Conservation (phyloP, 37 sponge, comb jelly and placozoan species). For the Amphimedon queenslandica region DNA sequence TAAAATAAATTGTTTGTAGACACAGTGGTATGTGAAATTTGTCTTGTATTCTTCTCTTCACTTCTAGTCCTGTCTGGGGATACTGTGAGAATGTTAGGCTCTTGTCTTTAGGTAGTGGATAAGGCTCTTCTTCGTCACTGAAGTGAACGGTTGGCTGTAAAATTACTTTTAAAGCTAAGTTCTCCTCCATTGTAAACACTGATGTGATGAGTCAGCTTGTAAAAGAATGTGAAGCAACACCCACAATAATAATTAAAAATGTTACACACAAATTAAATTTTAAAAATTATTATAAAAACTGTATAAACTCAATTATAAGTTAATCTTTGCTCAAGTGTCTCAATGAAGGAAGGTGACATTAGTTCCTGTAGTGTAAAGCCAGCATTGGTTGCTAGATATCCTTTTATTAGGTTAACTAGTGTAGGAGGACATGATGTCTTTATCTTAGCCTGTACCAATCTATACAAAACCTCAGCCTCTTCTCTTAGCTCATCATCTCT, state of each 20-base stretch:
- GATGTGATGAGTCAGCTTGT: too few relatives aligned
- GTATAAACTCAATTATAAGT: too few relatives aligned
- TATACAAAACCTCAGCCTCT: neutral
- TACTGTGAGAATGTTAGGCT: neutral
- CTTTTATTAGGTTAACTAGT: neutral
- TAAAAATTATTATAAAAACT: too few relatives aligned
- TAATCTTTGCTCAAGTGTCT: neutral
- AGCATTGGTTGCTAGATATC: neutral
- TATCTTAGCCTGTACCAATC: neutral
- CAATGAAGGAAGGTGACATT: neutral
- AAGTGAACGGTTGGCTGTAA: too few relatives aligned
- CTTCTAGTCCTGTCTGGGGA: constrained; percentile 17
- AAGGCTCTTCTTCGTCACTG: too few relatives aligned
- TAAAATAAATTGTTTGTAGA: constrained; percentile 13
- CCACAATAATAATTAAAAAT: too few relatives aligned
- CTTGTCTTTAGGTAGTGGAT: too few relatives aligned
- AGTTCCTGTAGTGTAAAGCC: neutral
- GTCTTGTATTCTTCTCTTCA: constrained; percentile 1
- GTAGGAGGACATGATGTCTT: neutral
- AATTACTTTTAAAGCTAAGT: too few relatives aligned
- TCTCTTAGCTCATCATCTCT: too few relatives aligned
- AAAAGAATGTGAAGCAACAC: too few relatives aligned
- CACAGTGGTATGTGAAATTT: constrained; percentile 19
- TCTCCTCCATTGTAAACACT: too few relatives aligned
- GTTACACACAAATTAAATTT: too few relatives aligned